Percentiles rank a stretch among this genome's conserved stretches.
phyloP scores from a whole-genome alignment of 2,888 invertebrate genomes.

The Ophonus ardosiacus region DNA sequence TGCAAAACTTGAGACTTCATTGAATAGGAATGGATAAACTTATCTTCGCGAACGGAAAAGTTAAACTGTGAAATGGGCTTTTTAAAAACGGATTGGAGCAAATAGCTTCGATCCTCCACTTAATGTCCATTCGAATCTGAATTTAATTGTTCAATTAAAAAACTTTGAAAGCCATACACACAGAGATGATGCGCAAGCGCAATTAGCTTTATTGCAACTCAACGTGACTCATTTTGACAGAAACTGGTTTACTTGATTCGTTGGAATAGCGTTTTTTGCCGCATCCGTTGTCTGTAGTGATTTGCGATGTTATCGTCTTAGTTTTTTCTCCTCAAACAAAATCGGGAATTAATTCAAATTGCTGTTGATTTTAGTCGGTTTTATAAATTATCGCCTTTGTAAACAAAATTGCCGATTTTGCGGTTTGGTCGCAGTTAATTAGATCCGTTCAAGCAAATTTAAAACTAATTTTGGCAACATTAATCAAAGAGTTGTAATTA shows the following conservation, averaged over 20 bases:
- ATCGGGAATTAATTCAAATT: constrained; percentile 37
- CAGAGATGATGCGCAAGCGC: constrained; percentile 13
- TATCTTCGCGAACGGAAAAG: constrained; percentile 37
- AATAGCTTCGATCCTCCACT: constrained; percentile 4
- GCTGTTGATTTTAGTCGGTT: constrained; percentile 27
- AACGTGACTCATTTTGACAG: constrained; percentile 7
- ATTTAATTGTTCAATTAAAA: constrained; percentile 43
- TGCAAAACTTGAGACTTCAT: constrained; percentile 22
- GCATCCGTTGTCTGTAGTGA: constrained; percentile 6
- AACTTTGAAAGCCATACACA: constrained; percentile 11
- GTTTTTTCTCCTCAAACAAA: constrained; percentile 27
- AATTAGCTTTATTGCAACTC: constrained; percentile 10
- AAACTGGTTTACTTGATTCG: constrained; percentile 30
- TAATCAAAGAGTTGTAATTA: background rate
- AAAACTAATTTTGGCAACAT: background rate
- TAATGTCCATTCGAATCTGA: constrained; percentile 32
- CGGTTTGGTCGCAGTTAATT: constrained; percentile 8
- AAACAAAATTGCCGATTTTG: constrained; percentile 15
- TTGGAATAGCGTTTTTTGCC: background rate
- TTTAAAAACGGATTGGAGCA: constrained; percentile 36
- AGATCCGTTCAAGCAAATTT: constrained; percentile 22
- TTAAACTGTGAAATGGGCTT: constrained; percentile 39
- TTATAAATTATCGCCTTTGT: constrained; percentile 23
- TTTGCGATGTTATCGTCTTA: constrained; percentile 15
- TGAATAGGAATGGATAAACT: constrained; percentile 31